Evolutionary conservation across 2,888 invertebrate genomes (phyloP), one percentile per base, ranked within the genome.

Genomic region (Pristionchus arcanus): DNA sequence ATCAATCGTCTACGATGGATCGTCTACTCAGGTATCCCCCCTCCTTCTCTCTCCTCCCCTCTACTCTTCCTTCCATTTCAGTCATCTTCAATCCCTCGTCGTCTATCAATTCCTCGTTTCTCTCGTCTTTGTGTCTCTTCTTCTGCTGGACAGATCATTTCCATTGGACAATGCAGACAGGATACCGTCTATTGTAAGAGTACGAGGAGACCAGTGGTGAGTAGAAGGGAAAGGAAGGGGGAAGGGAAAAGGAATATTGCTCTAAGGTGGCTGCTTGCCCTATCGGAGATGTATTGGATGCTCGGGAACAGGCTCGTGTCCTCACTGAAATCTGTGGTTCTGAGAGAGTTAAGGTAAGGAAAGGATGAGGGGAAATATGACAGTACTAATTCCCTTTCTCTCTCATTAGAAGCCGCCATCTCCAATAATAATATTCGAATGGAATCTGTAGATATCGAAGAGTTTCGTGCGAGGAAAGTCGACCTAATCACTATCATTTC

Each of bases 401-500:
- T 49, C 42, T 49, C 13, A 88, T 92, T 93, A 74, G 93, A 93
- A 89, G 91, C 92, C 55, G 92, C 91, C 74, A 92, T 93, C 88
- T 91, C 89, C 59, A 91, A 91, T 74, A 81, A 92, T n/a, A 90
- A 92, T 15, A 83, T 92, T n/a, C 89, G 91, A 53, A 92, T 90
- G 59, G 94, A 94, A 68, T 89, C 93, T 59, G 92, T 86, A 31
- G 94, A 94, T 68, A 90, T 94, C 55, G 93, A 87, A 37, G 93
- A 92, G n/a, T 94, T 93, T 87, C 81, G 93, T 31, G 93, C 94
- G 31, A 81, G 94, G n/a, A 96, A 96, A 94, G 96, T 98, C 86
- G 98, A 98, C 21, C 96, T 99, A 90, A 97, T 99, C 94, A 98
- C 98, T 91, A 99, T 99, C 92, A 98, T 99, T 91, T 98, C 98